Evolutionary conservation across 2,113 vertebrate species (phyloP).

Genomic region (Tachycineta bicolor): DNA sequence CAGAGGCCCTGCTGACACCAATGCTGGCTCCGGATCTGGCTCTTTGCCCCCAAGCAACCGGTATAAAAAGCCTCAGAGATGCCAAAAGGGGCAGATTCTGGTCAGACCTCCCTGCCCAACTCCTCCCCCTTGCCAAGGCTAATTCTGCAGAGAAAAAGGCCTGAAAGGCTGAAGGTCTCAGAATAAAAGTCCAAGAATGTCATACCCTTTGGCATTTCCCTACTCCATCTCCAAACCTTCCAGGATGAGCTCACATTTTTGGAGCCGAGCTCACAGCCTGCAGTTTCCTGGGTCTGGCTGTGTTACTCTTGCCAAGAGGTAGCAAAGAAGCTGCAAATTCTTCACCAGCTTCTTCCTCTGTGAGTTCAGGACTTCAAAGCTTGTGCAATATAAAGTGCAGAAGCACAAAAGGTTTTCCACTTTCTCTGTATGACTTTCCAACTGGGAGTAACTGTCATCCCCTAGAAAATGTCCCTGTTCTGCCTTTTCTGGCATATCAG

Average conservation of each 20-base stretch:
- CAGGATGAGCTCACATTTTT: background rate
- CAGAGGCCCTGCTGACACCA: background rate
- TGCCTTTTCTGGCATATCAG: background rate
- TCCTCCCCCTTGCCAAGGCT: background rate
- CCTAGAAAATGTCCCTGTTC: background rate
- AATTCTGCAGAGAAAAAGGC: background rate
- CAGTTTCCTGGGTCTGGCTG: background rate
- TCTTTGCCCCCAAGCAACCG: conserved; percentile 13
- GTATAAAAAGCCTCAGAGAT: background rate
- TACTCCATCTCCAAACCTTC: background rate
- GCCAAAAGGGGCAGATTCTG: background rate
- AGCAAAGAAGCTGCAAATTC: background rate
- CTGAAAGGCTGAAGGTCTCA: background rate
- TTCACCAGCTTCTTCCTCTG: background rate
- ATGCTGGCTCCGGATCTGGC: background rate
- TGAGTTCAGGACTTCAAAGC: rapidly evolving
- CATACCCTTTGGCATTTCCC: background rate
- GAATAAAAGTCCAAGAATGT: background rate
- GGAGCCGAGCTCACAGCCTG: background rate
- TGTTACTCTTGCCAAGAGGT: background rate
- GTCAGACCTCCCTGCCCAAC: conserved; percentile 11
- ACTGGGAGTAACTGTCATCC: background rate
- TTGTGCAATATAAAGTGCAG: background rate
- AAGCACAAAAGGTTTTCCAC: background rate
- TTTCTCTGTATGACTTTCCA: background rate